These are phyloP conservation scores for Formica exsecta DNA, from an alignment of 1,140 invertebrate species.

Conservation along the genomic window DNA sequence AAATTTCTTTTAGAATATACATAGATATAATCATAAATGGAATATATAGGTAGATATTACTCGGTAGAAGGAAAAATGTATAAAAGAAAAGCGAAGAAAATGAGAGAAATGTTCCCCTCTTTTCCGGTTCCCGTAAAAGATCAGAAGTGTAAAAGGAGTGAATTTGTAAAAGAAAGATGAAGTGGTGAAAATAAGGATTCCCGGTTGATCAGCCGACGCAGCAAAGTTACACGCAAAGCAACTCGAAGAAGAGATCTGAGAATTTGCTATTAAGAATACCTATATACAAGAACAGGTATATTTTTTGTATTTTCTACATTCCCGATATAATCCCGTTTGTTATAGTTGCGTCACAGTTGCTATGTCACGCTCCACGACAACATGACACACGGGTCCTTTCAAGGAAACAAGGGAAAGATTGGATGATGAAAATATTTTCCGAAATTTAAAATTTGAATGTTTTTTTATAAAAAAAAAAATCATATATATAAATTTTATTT, in stretches of 20 bases:
- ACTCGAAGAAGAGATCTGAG: background rate
- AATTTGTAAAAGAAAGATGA: background rate
- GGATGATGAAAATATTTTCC: background rate
- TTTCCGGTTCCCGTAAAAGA: no score
- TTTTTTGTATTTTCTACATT: constrained; percentile 18
- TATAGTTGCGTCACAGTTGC: constrained; percentile 15
- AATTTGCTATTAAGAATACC: background rate
- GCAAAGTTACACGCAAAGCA: background rate
- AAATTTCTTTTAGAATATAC: background rate
- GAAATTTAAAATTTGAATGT: no score
- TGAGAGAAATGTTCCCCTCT: no score
- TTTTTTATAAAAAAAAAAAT: no score
- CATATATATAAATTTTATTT: no score
- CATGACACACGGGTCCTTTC: background rate
- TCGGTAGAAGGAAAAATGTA: background rate
- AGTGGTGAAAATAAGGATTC: background rate
- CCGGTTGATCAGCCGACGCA: background rate
- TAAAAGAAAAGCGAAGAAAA: background rate
- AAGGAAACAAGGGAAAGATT: background rate
- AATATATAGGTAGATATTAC: no score
- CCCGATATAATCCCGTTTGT: background rate
- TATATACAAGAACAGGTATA: background rate
- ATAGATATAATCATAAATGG: no score
- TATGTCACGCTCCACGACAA: constrained; percentile 8
- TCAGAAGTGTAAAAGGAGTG: background rate